phyloP scores from a whole-genome alignment of 2,797 vertebrate species.

The Clarias fuscus region DNA sequence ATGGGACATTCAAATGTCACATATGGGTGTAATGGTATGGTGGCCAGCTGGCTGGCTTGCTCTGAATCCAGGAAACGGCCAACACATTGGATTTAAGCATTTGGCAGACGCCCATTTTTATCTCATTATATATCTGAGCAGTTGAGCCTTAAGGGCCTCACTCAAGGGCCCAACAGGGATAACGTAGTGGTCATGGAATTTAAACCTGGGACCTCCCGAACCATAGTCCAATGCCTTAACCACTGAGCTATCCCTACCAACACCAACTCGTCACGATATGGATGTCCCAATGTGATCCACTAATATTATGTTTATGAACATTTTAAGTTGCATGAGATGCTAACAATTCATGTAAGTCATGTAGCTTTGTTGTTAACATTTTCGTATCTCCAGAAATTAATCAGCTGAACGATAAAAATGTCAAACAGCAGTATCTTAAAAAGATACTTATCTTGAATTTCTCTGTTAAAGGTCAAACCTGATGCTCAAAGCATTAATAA shows the following conservation, averaged over 20 bases:
- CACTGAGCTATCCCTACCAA: too few relatives aligned
- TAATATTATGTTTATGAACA: neutral
- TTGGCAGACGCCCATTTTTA: too few relatives aligned
- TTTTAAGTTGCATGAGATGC: neutral
- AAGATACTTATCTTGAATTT: neutral
- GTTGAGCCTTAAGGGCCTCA: too few relatives aligned
- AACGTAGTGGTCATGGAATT: too few relatives aligned
- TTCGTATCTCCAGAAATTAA: neutral
- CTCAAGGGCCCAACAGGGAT: too few relatives aligned
- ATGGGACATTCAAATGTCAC: neutral
- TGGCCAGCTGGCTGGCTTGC: neutral
- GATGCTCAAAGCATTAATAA: neutral
- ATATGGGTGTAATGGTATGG: neutral
- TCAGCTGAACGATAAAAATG: neutral
- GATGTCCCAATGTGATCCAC: neutral
- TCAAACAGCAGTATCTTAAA: neutral
- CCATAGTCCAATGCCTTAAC: too few relatives aligned
- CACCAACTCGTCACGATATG: neutral
- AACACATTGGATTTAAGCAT: too few relatives aligned
- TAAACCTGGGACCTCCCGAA: too few relatives aligned
- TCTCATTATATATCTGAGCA: too few relatives aligned
- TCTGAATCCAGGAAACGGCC: too few relatives aligned
- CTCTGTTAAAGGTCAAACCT: neutral
- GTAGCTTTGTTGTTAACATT: neutral
- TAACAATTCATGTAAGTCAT: neutral